Conservation (phyloP, 1,140 invertebrate genomes). For the Araneus ventricosus region DNA sequence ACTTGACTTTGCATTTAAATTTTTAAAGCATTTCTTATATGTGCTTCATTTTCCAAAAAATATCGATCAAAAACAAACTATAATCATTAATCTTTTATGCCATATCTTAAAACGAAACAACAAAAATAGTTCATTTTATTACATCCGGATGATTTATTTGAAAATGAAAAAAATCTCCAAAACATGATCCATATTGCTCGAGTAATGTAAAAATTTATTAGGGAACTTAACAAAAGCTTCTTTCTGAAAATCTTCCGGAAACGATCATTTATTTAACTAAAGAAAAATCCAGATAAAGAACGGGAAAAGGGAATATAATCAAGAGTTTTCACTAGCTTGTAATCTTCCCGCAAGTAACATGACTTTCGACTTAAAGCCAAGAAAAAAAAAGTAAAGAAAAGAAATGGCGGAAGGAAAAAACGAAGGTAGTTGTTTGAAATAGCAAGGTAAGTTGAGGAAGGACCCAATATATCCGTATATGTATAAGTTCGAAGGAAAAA, state of each 20-base stretch:
- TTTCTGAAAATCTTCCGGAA: background rate
- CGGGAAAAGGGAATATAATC: conserved; percentile 37
- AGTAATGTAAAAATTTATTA: background rate
- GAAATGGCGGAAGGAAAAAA: background rate
- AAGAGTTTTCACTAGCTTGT: conserved; percentile 62
- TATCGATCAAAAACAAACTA: too few relatives aligned
- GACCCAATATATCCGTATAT: conserved; percentile 24
- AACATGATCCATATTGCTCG: conserved; percentile 4
- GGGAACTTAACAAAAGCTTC: background rate
- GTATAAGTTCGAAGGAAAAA: background rate
- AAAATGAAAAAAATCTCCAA: background rate
- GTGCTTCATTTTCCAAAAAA: too few relatives aligned
- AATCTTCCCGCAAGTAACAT: conserved; percentile 68
- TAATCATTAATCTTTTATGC: background rate
- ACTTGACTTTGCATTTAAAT: too few relatives aligned
- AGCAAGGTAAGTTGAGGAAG: background rate
- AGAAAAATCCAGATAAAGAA: conserved; percentile 30
- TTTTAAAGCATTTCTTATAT: too few relatives aligned
- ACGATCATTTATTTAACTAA: conserved; percentile 38
- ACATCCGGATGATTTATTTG: background rate
- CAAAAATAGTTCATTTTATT: background rate
- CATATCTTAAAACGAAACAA: background rate
- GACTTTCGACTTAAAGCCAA: conserved; percentile 65
- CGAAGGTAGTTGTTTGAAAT: background rate
- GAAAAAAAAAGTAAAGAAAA: conserved; percentile 9